phyloP scores from a whole-genome alignment of 2,888 invertebrate genomes.

The Polylopha cassiicola region DNA sequence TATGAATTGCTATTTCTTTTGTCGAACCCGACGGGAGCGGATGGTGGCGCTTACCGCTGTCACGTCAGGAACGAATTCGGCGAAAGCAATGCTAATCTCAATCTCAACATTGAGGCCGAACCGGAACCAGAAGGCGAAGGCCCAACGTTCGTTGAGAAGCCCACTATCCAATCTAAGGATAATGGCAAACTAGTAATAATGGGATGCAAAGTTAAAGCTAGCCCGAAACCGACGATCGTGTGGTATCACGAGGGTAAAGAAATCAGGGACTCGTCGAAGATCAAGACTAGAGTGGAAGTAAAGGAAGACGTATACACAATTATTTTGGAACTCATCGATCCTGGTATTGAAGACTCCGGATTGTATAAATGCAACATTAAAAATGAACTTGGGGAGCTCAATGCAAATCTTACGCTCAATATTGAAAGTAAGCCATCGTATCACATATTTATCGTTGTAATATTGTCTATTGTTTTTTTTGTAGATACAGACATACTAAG shows the following conservation, averaged over 20 bases:
- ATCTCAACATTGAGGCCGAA: constrained; percentile 97
- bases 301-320: constrained; percentile 90
- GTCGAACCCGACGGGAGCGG: constrained; percentile 72
- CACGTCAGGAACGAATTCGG: constrained; percentile 97
- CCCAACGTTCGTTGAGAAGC: constrained; percentile 95
- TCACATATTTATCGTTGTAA: neutral
- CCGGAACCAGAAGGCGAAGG: constrained; percentile 95
- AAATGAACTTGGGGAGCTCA: constrained; percentile 96
- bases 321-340: constrained; percentile 91
- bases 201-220: constrained; percentile 74
- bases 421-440: constrained; percentile 90
- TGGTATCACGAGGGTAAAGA: constrained; percentile 76
- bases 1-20: constrained; percentile 87
- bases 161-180: constrained; percentile 87
- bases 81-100: constrained; percentile 97
- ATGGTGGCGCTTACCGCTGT: constrained; percentile 84
- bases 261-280: constrained; percentile 88
- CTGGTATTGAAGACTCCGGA: constrained; percentile 96
- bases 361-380: constrained; percentile 98
- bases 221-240: constrained; percentile 69
- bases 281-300: constrained; percentile 87
- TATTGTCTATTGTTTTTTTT: neutral
- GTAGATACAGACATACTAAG: constrained; percentile 7
- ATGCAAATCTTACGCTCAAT: constrained; percentile 97
- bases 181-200: constrained; percentile 71